These are phyloP conservation scores for Peromyscus melanophrys DNA, from an alignment of 2,797 vertebrate genomes.

Conservation along the genomic window DNA sequence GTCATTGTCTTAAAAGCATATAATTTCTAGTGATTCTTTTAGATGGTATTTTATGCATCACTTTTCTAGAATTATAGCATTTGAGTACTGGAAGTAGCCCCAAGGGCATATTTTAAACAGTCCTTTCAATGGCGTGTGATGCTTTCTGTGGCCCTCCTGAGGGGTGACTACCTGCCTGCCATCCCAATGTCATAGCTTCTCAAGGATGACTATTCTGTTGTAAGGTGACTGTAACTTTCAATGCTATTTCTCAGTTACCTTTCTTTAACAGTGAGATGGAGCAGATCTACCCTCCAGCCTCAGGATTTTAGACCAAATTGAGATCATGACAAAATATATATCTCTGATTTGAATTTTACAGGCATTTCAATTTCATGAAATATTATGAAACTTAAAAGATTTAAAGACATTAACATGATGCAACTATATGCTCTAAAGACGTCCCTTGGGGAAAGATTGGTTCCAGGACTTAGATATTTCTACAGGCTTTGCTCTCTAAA, in stretches of 20 bases:
- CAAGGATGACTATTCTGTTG: background rate
- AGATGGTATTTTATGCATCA: constrained; percentile 11
- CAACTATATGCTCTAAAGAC: background rate
- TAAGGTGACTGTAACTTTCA: background rate
- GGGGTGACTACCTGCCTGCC: background rate
- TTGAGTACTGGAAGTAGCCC: background rate
- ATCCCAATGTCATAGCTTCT: background rate
- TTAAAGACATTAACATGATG: background rate
- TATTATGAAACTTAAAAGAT: constrained; percentile 47
- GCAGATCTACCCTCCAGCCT: background rate
- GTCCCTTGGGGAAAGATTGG: background rate
- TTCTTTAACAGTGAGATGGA: background rate
- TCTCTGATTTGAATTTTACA: constrained; percentile 2
- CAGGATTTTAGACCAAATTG: background rate
- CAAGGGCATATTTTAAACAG: background rate
- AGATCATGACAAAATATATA: background rate
- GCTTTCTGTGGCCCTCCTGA: background rate
- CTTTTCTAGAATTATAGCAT: background rate
- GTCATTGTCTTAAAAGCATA: constrained; percentile 20
- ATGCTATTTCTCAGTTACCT: background rate
- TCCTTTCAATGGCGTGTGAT: background rate
- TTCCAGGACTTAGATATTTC: background rate
- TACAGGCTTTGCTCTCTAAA: background rate
- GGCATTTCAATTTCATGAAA: background rate
- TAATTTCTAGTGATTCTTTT: background rate